Percentiles rank a stretch among this genome's conserved stretches.
Conservation (phyloP, 2,888 invertebrate species). For the Pyrocoelia pectoralis region DNA sequence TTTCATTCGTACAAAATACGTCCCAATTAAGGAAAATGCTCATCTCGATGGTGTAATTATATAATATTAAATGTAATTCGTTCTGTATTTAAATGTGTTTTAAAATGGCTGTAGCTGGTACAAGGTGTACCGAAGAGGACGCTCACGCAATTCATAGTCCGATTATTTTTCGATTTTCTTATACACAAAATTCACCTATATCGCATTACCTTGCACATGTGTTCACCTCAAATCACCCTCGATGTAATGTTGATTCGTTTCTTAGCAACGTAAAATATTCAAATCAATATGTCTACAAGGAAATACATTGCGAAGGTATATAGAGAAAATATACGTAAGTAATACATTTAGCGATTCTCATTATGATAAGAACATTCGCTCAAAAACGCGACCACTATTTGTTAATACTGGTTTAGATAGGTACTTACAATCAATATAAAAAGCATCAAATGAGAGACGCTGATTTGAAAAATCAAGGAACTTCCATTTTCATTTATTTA, state of each 20-base stretch:
- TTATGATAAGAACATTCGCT: no score
- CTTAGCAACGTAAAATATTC: slow-evolving; percentile 26
- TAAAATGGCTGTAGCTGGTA: slow-evolving; percentile 26
- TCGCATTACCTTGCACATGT: slow-evolving; percentile 35
- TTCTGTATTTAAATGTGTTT: background rate
- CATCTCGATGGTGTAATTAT: background rate
- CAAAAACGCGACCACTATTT: no score
- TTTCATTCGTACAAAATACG: background rate
- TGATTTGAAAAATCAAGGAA: no score
- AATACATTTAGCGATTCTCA: no score
- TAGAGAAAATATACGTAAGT: no score
- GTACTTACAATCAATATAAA: no score
- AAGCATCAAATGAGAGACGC: no score
- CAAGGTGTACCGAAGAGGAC: slow-evolving; percentile 27
- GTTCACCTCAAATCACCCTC: slow-evolving; percentile 18
- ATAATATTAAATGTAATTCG: background rate
- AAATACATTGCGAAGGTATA: no score
- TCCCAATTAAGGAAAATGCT: background rate
- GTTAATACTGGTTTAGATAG: no score
- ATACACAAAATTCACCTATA: slow-evolving; percentile 30
- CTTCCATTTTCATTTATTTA: no score
- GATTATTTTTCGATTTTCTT: slow-evolving; percentile 34
- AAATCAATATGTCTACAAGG: no score
- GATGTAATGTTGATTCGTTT: slow-evolving; percentile 27
- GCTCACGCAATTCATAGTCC: slow-evolving; percentile 32